Percentiles rank a stretch among this genome's conserved stretches.
Conservation (phyloP, 2,113 vertebrate genomes). For the Anthoscopus minutus region DNA sequence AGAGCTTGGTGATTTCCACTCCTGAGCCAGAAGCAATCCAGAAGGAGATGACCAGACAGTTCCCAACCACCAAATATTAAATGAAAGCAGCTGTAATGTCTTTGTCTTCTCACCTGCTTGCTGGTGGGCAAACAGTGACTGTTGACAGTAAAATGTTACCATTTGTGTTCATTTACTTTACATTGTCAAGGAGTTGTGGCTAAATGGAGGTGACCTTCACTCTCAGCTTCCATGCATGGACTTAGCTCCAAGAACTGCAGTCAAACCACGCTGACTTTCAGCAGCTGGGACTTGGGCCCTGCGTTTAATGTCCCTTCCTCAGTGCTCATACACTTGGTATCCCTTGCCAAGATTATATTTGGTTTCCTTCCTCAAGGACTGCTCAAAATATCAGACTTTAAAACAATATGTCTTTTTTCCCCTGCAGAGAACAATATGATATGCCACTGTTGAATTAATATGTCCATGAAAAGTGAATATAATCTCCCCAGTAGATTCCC, state of each 20-base stretch:
- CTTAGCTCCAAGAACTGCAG: constrained; percentile 9
- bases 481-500: constrained; percentile 19
- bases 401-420: constrained; percentile 13
- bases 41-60: neutral
- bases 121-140: neutral
- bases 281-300: constrained; percentile 22
- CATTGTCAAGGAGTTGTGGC: neutral
- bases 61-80: neutral
- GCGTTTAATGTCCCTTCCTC: constrained; percentile 27
- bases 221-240: neutral
- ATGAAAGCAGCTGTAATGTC: neutral
- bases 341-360: constrained; percentile 35
- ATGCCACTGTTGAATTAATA: constrained; percentile 40
- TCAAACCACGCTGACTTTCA: neutral
- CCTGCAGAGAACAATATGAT: constrained; percentile 22
- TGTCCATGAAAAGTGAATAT: neutral
- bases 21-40: neutral
- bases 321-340: neutral
- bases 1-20: neutral
- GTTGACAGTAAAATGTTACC: neutral
- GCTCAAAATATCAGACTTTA: constrained; percentile 25
- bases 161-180: neutral
- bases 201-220: constrained; percentile 1
- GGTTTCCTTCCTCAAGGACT: constrained; percentile 52
- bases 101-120: neutral